A percentile compares a stretch with the other conserved stretches of the same genome.
These are phyloP conservation scores for Itoplectis maculator DNA, from an alignment of 2,888 invertebrate species.

Conservation along the genomic window DNA sequence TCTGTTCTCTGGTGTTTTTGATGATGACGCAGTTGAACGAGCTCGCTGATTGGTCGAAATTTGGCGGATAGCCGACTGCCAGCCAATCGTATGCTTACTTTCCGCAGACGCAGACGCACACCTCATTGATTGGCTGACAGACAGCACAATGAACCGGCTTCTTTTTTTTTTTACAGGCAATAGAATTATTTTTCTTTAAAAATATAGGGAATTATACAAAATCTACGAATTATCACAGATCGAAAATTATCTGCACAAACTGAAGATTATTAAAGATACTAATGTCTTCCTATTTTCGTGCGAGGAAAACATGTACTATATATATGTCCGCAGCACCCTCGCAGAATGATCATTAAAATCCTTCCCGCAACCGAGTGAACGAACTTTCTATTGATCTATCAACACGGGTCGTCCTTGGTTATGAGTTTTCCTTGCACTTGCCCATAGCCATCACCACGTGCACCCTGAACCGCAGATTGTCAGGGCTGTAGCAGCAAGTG, in stretches of 20 bases:
- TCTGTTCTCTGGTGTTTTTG: too few species aligned
- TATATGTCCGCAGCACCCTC: neutral
- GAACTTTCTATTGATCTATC: slow-evolving; percentile 53
- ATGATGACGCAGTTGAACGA: too few species aligned
- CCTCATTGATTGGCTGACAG: neutral
- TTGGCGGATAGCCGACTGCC: too few species aligned
- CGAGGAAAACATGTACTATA: neutral
- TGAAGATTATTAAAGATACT: too few species aligned
- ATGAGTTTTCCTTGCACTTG: slow-evolving; percentile 13
- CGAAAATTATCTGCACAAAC: too few species aligned
- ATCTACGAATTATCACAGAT: too few species aligned
- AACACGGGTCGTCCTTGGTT: slow-evolving; percentile 43
- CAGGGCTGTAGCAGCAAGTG: slow-evolving; percentile 55
- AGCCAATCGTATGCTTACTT: too few species aligned
- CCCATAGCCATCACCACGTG: slow-evolving; percentile 29
- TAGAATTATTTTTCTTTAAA: neutral
- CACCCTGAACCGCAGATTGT: neutral
- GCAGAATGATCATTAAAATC: neutral
- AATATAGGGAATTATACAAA: neutral
- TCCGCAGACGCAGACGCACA: neutral
- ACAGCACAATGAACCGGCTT: slow-evolving; percentile 11
- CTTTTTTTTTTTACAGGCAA: neutral
- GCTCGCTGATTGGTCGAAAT: too few species aligned
- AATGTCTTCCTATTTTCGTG: too few species aligned
- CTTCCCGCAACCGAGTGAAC: neutral